Base-by-base conservation (phyloP, 1,140 invertebrate species). In the Drosophila ironensis region DNA sequence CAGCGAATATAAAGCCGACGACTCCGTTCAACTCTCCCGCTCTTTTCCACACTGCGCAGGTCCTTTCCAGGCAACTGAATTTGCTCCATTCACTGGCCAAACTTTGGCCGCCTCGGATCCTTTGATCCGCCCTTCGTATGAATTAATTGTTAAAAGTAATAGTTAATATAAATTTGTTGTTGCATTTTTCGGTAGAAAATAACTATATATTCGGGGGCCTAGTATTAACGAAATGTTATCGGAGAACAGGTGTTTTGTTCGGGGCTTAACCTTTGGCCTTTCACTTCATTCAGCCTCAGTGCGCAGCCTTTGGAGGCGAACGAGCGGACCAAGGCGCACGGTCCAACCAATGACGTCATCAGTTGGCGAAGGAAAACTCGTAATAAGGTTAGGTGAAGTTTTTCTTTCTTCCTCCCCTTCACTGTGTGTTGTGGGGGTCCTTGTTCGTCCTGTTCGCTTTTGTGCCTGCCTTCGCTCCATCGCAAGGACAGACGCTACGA, bases 351-450 rank as follows among this genome's bases (percentile, higher is more conserved):
- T 86, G 80, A 86, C 80, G 80, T 86, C 80, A 86, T 73, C 70
- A 72, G 22, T 54, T 37, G 40, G 52, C 51, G 44, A 60, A 48
- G 50, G 20, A 30, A 42, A 57, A 70, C 75, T 72, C 75, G 67
- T 84, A 86, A 86, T 86, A 74, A 86, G 80, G 80, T 86, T 86
- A 72, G 77, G 68, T 61, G 72, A 77, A 84, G 73, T 84, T 38
- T 67, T 68, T 84, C 56, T 72, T 60, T 27, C 24, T 56, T 57
- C 40, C 57, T 50, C 30, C 30, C 30, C 30, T 4, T 33, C 30
- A n/a, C 2, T 22, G 20, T 22, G 20, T 22, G 20, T 37, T 37
- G 12, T 30, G 14, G 33, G 27, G 51, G 51, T 59, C 50, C 51
- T 56, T 59, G 56, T 35, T 57, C 51, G 42, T 46, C 57, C 40